phyloP scores from a whole-genome alignment of 2,113 vertebrate species.

The Pungitius pungitius region DNA sequence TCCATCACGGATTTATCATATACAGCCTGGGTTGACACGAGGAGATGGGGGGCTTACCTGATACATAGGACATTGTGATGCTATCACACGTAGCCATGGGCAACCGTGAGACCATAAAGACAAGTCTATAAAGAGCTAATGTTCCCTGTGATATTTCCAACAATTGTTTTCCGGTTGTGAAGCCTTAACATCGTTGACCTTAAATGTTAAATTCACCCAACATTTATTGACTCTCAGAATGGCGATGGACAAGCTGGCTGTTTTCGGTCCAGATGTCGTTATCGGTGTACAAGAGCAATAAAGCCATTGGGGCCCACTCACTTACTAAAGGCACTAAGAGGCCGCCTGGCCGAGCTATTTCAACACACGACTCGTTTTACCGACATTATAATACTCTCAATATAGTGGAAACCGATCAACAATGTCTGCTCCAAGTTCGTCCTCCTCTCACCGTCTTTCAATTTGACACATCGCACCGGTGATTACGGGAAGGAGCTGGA shows the following conservation, averaged over 20 bases:
- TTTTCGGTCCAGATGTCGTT: not conserved
- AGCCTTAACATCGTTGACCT: conserved; percentile 6
- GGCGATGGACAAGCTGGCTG: not conserved
- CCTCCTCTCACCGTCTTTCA: conserved; percentile 12
- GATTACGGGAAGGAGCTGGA: conserved; percentile 45
- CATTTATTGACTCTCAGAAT: not conserved
- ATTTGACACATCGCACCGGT: conserved; percentile 24
- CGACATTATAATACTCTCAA: not conserved
- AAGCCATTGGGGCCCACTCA: no score
- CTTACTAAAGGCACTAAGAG: no score
- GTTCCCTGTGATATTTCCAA: conserved; percentile 11
- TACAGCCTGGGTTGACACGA: conserved; percentile 32
- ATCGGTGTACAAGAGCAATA: no score
- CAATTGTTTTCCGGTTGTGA: conserved; percentile 22
- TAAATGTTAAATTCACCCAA: not conserved
- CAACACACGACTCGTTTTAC: not conserved
- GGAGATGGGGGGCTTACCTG: conserved; percentile 30
- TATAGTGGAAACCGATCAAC: not conserved
- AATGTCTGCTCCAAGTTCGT: not conserved
- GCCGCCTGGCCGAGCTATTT: no score
- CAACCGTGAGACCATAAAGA: conserved; percentile 12
- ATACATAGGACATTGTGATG: conserved; percentile 23
- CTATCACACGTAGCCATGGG: conserved; percentile 29
- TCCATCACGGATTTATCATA: conserved; percentile 71
- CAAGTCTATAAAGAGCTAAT: conserved; percentile 16